Percentiles rank a stretch among this genome's conserved stretches.
Evolutionary conservation across 2,888 invertebrate species (phyloP).

Genomic region (Sarcophaga carnaria): DNA sequence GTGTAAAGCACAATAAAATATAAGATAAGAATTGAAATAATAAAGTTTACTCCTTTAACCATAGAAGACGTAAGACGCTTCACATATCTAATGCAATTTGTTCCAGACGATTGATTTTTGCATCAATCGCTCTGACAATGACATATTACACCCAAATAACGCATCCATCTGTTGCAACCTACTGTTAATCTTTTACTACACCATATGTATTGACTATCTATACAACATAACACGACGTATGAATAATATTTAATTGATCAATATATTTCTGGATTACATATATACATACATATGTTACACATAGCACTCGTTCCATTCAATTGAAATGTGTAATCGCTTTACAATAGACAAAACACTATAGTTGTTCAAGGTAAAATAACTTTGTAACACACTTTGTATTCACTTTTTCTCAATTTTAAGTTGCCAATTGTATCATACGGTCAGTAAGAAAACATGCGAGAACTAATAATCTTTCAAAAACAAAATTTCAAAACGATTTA

Average conservation of each 20-base stretch:
- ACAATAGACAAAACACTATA: neutral
- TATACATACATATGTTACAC: slow-evolving; percentile 5
- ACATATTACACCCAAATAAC: too few relatives aligned
- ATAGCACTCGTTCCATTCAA: slow-evolving; percentile 6
- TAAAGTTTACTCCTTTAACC: too few relatives aligned
- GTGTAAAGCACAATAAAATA: too few relatives aligned
- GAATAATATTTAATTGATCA: slow-evolving; percentile 15
- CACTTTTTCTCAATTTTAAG: neutral
- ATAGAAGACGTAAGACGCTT: too few relatives aligned
- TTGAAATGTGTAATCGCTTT: neutral
- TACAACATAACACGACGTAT: slow-evolving; percentile 11
- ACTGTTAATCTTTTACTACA: too few relatives aligned
- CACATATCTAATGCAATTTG: too few relatives aligned
- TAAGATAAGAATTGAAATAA: too few relatives aligned
- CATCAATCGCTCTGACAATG: too few relatives aligned
- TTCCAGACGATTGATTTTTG: too few relatives aligned
- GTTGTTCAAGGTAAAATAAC: neutral
- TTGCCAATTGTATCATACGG: neutral
- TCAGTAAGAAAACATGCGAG: neutral
- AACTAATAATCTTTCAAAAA: neutral
- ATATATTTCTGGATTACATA: neutral
- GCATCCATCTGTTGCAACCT: too few relatives aligned
- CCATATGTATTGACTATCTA: too few relatives aligned
- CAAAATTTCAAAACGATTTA: neutral
- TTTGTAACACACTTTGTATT: neutral